These are phyloP conservation scores for Pomatorhinus ruficollis DNA, from an alignment of 2,113 vertebrate genomes.

Conservation along the genomic window DNA sequence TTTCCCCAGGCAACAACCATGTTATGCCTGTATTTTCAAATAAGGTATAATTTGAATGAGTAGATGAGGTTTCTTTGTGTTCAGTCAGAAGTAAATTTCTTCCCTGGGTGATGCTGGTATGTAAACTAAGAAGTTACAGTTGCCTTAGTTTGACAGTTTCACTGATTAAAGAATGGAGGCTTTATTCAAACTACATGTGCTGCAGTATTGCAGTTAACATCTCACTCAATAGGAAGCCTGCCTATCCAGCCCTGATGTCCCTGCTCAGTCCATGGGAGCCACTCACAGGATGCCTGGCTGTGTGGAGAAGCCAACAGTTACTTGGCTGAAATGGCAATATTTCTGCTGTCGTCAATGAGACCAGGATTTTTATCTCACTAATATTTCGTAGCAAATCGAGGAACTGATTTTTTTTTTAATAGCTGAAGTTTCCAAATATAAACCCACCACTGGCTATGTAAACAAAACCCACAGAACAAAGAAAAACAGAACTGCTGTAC, in stretches of 20 bases:
- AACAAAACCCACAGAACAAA: background rate
- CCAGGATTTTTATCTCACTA: background rate
- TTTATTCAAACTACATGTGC: constrained; percentile 43
- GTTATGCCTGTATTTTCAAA: constrained; percentile 40
- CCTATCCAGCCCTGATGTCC: background rate
- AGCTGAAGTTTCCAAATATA: background rate
- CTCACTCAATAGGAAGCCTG: background rate
- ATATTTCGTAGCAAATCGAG: background rate
- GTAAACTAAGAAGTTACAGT: constrained; percentile 63
- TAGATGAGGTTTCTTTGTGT: constrained; percentile 43
- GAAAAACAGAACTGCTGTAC: background rate
- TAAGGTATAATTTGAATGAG: constrained; percentile 36
- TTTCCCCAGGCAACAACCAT: background rate
- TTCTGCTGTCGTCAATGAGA: background rate
- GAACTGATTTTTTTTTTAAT: background rate
- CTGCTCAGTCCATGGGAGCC: background rate
- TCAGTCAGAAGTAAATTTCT: constrained; percentile 60
- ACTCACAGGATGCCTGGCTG: background rate
- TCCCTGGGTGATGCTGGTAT: constrained; percentile 60
- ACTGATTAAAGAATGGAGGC: constrained; percentile 59
- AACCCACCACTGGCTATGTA: background rate
- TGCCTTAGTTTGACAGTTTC: constrained; percentile 58
- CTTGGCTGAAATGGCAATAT: background rate
- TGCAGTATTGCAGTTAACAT: background rate
- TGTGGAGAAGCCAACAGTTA: background rate